These are phyloP conservation scores for Aleadryas rufinucha DNA, from an alignment of 2,113 vertebrate species.

Conservation along the genomic window DNA sequence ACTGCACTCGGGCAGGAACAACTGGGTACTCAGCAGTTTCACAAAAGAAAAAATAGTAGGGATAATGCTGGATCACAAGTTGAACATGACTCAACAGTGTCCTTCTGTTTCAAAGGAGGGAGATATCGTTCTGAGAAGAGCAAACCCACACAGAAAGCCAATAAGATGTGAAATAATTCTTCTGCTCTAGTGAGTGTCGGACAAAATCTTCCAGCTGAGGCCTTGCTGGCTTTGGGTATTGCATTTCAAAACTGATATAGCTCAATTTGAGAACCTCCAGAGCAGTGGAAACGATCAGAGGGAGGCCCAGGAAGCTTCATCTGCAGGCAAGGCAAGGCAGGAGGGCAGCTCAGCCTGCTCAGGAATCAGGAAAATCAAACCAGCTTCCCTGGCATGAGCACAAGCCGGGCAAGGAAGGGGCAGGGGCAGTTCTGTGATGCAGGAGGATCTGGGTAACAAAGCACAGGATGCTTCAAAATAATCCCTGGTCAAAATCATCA, in stretches of 20 bases:
- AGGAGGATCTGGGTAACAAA: background rate
- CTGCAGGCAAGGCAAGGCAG: background rate
- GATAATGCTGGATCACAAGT: background rate
- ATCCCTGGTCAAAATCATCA: background rate
- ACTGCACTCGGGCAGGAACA: background rate
- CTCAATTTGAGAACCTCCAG: background rate
- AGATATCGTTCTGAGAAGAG: background rate
- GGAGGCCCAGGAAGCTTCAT: background rate
- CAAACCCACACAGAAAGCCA: background rate
- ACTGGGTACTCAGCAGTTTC: background rate
- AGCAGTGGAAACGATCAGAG: background rate
- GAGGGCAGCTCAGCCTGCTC: background rate
- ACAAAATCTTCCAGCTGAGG: constrained; percentile 15
- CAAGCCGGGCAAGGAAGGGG: background rate
- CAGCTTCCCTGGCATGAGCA: background rate
- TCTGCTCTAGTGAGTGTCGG: background rate
- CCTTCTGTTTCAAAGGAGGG: background rate
- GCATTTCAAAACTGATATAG: background rate
- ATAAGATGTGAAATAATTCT: constrained; percentile 7
- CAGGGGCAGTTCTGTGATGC: background rate
- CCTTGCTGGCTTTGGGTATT: background rate
- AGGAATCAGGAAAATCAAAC: background rate
- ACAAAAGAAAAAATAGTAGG: background rate
- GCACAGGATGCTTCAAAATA: background rate
- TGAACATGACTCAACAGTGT: background rate